phyloP scores from a whole-genome alignment of 1,140 invertebrate species.

The Piezodorus guildinii region DNA sequence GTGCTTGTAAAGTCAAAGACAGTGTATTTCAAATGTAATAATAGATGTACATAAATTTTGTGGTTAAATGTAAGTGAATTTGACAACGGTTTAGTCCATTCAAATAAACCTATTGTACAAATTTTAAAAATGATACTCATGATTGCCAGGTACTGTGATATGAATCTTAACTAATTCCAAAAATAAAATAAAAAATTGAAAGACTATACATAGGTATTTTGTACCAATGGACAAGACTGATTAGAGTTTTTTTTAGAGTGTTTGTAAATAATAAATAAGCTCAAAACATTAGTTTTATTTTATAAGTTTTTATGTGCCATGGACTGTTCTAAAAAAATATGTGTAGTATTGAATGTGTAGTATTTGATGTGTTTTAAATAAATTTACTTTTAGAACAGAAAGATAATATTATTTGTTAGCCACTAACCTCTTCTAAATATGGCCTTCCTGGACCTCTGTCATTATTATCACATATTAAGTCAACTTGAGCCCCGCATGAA shows the following conservation, averaged over 20 bases:
- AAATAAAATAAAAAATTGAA: neutral
- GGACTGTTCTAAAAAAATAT: conserved; percentile 3
- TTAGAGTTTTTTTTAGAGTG: conserved; percentile 7
- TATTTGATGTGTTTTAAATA: too few relatives aligned
- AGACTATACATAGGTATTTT: conserved; percentile 2
- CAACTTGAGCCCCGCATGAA: too few relatives aligned
- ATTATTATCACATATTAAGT: too few relatives aligned
- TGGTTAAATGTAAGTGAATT: neutral
- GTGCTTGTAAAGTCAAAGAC: neutral
- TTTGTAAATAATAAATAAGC: conserved; percentile 2
- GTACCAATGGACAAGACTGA: conserved; percentile 15
- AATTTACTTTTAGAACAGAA: too few relatives aligned
- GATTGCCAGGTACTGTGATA: conserved; percentile 7
- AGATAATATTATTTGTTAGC: too few relatives aligned
- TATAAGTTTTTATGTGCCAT: conserved; percentile 3
- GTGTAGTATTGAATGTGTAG: neutral
- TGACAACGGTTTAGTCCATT: neutral
- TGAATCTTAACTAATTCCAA: neutral
- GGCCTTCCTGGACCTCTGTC: too few relatives aligned
- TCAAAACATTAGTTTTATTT: neutral
- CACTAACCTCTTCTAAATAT: too few relatives aligned
- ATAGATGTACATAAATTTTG: neutral
- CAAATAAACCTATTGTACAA: conserved; percentile 7
- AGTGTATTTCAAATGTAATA: conserved; percentile 1
- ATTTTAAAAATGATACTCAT: conserved; percentile 8